Evolutionary conservation across 2,888 invertebrate genomes (phyloP).

Genomic region (Boloria selene): DNA sequence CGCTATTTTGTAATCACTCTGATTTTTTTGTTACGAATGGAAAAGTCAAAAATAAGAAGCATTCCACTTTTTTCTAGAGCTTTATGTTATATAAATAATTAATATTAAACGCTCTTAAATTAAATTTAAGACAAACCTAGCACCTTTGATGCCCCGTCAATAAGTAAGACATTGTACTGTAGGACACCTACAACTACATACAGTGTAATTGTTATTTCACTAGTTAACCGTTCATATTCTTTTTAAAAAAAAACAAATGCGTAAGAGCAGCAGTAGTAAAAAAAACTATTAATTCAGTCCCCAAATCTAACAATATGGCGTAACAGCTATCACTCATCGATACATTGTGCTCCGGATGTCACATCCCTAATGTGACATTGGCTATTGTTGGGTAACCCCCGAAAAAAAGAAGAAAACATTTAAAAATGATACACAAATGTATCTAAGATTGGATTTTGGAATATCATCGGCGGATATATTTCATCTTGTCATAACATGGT

Average conservation of each 20-base stretch:
- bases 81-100: background rate
- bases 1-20: no score
- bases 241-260: slow-evolving; percentile 2
- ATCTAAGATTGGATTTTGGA: slow-evolving; percentile 66
- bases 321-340: slow-evolving; percentile 56
- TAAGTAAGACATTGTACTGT: slow-evolving; percentile 55
- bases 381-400: slow-evolving; percentile 49
- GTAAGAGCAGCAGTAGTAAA: slow-evolving; percentile 52
- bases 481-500: slow-evolving; percentile 81
- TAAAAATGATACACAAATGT: slow-evolving; percentile 62
- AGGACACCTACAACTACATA: slow-evolving; percentile 41
- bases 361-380: slow-evolving; percentile 61
- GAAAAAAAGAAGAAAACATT: slow-evolving; percentile 57
- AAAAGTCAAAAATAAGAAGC: no score
- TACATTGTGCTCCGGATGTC: slow-evolving; percentile 71
- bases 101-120: slow-evolving; percentile 32
- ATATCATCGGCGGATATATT: slow-evolving; percentile 78
- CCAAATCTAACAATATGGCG: slow-evolving; percentile 41
- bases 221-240: slow-evolving; percentile 7
- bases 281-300: slow-evolving; percentile 41
- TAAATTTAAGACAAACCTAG: slow-evolving; percentile 38
- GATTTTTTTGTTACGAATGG: no score
- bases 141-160: slow-evolving; percentile 55
- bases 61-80: no score
- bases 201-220: slow-evolving; percentile 26